Evolutionary conservation across 2,888 invertebrate genomes (phyloP), one percentile per base, ranked within the genome.

Genomic region (Rhyacophila evoluta): DNA sequence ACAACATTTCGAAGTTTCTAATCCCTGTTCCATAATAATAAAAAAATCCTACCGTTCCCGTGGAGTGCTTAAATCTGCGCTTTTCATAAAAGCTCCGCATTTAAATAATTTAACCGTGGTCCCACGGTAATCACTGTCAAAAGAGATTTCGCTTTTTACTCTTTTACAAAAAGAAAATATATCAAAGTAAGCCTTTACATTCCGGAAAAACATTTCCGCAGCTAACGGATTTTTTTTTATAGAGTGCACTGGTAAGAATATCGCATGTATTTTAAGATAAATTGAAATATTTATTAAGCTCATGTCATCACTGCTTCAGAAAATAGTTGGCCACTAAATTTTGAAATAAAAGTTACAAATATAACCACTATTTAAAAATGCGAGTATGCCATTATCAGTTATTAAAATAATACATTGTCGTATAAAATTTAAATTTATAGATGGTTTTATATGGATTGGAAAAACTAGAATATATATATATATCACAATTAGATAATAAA

Each of bases 21-120:
- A 69, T 69, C 69, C 69, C 69, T 69, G 69, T 29, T 69, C 19
- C n/a, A 28, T 29, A 69, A 69, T 69, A 69, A 69, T 15, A 33
- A 28, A 19, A 55, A 55, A 55, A 55, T 12, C 15, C 2, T 6
- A 29, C 25, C n/a, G 69, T 69, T 27, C 10, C 15, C 15, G 33
- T 11, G 29, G 29, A 15, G 29, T 28, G 1, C 33, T 69, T 69
- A 69, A 69, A 69, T 29, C 69, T 69, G 15, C 19, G 55, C 55
- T 69, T 69, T 29, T 29, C 33, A 19, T 33, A 69, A 69, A 69
- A 69, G 1, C 69, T 28, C 28, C 6, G 28, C 8, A 11, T 69
- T 69, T 69, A 69, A 69, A 69, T 69, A 69, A 29, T 69, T 69
- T 69, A n/a, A 69, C 69, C 69, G 69, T 29, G 69, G 69, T 29